Conservation (phyloP, 2,113 vertebrate species). For the Brevimyrus niger region DNA sequence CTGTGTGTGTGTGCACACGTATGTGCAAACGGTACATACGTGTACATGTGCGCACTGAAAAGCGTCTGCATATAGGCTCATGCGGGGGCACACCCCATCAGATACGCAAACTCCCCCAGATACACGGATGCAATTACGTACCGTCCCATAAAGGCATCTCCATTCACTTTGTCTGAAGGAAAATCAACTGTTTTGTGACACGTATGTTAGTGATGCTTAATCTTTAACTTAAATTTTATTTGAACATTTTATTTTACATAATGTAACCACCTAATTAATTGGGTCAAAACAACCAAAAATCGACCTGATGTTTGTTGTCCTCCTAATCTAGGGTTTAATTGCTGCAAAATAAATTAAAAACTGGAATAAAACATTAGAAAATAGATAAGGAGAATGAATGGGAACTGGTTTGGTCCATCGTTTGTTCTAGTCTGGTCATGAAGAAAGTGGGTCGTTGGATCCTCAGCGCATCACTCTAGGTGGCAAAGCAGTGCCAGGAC, state of each 20-base stretch:
- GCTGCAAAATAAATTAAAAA: background rate
- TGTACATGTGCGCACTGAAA: background rate
- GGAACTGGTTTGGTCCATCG: constrained; percentile 26
- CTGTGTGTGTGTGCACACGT: background rate
- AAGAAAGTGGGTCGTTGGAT: constrained; percentile 60
- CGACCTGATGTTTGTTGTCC: constrained; percentile 30
- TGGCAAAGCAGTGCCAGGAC: constrained; percentile 48
- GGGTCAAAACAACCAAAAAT: background rate
- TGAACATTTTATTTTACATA: background rate
- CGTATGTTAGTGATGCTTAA: background rate
- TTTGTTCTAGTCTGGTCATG: constrained; percentile 25
- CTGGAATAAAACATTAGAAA: background rate
- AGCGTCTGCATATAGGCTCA: background rate
- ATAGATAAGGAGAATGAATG: background rate
- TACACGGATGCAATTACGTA: background rate
- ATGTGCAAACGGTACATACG: background rate
- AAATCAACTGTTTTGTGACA: background rate
- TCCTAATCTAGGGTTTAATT: constrained; percentile 54
- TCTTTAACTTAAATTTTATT: background rate
- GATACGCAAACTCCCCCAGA: background rate
- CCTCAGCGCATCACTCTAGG: constrained; percentile 38
- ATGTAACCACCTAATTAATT: background rate
- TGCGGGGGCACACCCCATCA: background rate
- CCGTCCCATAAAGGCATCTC: background rate
- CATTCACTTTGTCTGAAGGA: background rate